Evolutionary conservation across 2,113 vertebrate genomes (phyloP), one percentile per base, ranked within the genome.

Genomic region (Tachysurus fulvidraco): DNA sequence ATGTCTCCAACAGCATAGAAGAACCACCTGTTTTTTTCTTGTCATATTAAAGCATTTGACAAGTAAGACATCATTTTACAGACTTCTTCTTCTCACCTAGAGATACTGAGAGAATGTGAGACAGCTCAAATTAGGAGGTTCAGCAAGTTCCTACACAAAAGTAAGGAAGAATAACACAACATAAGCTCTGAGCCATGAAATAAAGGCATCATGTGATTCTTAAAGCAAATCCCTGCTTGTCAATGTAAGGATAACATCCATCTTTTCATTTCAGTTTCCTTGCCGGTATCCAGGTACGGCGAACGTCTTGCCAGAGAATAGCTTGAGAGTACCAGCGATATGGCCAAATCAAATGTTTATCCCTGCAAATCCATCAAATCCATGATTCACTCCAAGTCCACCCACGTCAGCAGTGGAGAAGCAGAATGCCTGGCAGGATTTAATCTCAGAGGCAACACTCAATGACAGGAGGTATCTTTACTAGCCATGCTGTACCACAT

Each of bases 301-400:
- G 80, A 23, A 55, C 30, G 62, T 73, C 30, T 74, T 79, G 36
- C 21, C 86, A 46, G 83, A 54, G 57, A 65, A 81, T 81, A 77
- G 14, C 81, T 52, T 41, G 76, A 80, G 85, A 81, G 54, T 21
- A 62, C n/a, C 50, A 81, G 69, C 17, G 46, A 78, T 59, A 30
- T 60, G 50, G 60, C 69, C 46, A 81, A 81, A 84, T 89, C 65
- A 84, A 89, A 67, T 81, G 79, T 84, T 84, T 84, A 84, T 81
- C 69, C 57, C 77, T 25, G 25, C 30, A 71, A 84, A 83, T 57
- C 64, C 77, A 79, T 84, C 55, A 74, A 80, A 78, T 19, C 78
- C 74, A 54, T 81, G 79, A 83, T 46, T 25, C 84, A 19, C 12
- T 55, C 71, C 54, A 55, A 84, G 74, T 80, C 55, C 74, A 21